These are phyloP conservation scores for Rhinichthys osculus DNA, from an alignment of 2,797 vertebrate species.

Conservation along the genomic window DNA sequence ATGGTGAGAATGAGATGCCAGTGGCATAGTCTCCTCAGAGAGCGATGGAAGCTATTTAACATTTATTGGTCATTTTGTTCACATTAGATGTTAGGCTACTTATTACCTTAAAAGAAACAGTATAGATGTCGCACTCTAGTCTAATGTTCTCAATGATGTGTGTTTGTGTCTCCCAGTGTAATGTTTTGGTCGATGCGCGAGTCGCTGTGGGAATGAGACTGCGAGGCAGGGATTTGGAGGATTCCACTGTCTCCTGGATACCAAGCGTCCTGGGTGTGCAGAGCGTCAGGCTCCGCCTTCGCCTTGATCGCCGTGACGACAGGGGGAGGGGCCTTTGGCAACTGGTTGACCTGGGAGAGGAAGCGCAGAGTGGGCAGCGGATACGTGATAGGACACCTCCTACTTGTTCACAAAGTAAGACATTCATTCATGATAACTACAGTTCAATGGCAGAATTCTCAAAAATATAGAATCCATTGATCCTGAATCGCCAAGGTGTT, in stretches of 20 bases:
- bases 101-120: neutral
- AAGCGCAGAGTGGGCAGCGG: conserved; percentile 50
- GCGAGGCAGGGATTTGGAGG: conserved; percentile 66
- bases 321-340: conserved; percentile 74
- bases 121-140: neutral
- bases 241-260: conserved; percentile 71
- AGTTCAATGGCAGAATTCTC: neutral
- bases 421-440: neutral
- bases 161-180: conserved; percentile 63
- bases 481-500: neutral
- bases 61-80: neutral
- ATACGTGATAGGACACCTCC: conserved; percentile 52
- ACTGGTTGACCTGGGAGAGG: conserved; percentile 71
- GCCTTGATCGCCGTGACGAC: conserved; percentile 70
- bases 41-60: neutral
- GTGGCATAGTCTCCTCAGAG: neutral
- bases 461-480: neutral
- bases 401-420: conserved; percentile 68
- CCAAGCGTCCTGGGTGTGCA: conserved; percentile 69
- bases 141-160: conserved; percentile 5
- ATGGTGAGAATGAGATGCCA: neutral
- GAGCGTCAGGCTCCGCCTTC: conserved; percentile 73
- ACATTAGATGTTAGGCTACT: neutral
- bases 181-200: conserved; percentile 59
- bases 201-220: conserved; percentile 74